Evolutionary conservation across 2,888 invertebrate species (phyloP), one percentile per base, ranked within the genome.

Genomic region (Cerceris rybyensis): DNA sequence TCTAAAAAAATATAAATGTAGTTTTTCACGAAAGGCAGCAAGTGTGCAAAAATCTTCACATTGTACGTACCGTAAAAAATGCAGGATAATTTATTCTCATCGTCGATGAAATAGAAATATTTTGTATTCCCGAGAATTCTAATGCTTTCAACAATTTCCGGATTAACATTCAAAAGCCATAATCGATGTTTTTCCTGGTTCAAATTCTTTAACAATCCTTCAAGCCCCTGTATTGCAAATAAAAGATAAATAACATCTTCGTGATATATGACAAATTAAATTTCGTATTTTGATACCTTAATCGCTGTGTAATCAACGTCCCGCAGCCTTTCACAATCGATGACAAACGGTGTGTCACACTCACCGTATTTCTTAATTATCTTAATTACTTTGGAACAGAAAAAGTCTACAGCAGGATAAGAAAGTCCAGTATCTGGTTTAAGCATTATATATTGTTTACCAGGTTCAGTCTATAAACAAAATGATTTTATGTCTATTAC

Each of bases 321-420:
- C 78, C 94, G 93, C 78, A 97, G 93, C 78, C 94, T 94, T 0
- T 89, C 88, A 86, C 96, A 96, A 91, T 97, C 95, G 0, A 97
- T 88, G 0, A 95, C 93, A 28, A 95, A 88, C 0, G 95, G 94
- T 11, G 93, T 92, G 41, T 82, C 92, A 90, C 75, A 91, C 73
- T 91, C 90, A n/a, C 93, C 93, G 43, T 93, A 88, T 76, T 92
- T 90, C 59, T 90, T 80, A 46, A 94, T 94, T 8, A 94, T 93
- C 64, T 93, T 92, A 49, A 91, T 91, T 65, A 96, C 93, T 85
- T 94, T 93, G 60, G 94, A 93, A 7, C 94, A 93, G 55, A 96
- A 90, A 82, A 94, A 94, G 90, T 96, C 96, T 2, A 95, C 94
- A 61, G 96, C 95, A 42, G 96, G 94, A 93, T 96, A 97, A 89